Evolutionary conservation across 2,797 vertebrate genomes (phyloP), one percentile per base, ranked within the genome.

Genomic region (Pteronotus mesoamericanus): DNA sequence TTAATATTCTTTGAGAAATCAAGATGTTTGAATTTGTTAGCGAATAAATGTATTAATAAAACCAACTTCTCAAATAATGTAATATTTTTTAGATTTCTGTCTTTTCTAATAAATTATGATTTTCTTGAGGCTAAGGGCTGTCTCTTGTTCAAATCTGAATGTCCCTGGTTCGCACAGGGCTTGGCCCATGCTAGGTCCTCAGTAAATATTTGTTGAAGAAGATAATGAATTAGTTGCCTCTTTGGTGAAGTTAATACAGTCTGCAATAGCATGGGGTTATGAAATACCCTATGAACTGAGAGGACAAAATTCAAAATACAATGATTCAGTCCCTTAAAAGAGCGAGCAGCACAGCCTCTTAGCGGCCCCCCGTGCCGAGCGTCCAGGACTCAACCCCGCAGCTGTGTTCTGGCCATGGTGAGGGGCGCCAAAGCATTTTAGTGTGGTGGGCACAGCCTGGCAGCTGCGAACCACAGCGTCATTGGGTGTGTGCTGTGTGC

Each of bases 1-100:
- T 71, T 84, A 78, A 9, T 57, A 29, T 90, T 95, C 34, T 55
- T 94, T 57, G 74, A 72, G 34, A 96, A 83, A 74, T 75, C 42
- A 89, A 75, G 29, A 44, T 55, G 8, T 85, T 68, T 91, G 21
- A 42, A 21, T 95, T 77, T 87, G 59, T 37, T 72, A 87, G 34
- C 77, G 39, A 95, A 90, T 84, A 69, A 77, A 82, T 57, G 9
- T 48, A 39, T 75, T 44, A 72, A 80, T 92, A 57, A 79, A 89
- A 68, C 69, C 14, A 42, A 42, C 24, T 77, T 21, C 29, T 95
- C 59, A 86, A 59, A 64, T 86, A 64, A 53, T 42, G 34, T 15
- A 72, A 59, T 59, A 29, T 51, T 68, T 69, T 91, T 86, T 91
- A 42, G 8, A 55, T 69, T 79, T 71, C 6, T 93, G 4, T 71